phyloP scores from a whole-genome alignment of 2,113 vertebrate genomes.

The Podarcis raffonei region DNA sequence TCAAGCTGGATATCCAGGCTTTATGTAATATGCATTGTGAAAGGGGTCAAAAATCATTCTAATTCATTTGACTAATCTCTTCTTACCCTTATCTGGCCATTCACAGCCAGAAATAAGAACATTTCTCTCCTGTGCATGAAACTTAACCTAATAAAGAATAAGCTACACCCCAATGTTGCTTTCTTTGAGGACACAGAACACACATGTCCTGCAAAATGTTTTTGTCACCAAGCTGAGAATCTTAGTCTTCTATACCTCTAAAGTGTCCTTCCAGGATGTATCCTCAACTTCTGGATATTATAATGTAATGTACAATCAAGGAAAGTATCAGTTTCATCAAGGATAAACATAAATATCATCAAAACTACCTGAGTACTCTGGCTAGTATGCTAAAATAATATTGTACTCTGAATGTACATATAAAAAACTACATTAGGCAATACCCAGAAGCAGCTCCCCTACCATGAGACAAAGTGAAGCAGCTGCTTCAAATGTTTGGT shows the following conservation, averaged over 20 bases:
- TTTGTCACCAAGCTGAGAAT: no score
- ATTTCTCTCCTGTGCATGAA: neutral
- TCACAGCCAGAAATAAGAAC: neutral
- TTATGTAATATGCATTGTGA: neutral
- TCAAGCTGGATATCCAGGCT: neutral
- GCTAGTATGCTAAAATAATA: neutral
- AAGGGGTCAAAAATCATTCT: neutral
- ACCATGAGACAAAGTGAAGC: neutral
- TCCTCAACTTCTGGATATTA: neutral
- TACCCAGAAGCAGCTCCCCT: neutral
- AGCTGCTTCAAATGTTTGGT: neutral
- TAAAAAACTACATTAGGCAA: neutral
- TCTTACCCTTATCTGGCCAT: neutral
- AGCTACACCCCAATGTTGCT: neutral
- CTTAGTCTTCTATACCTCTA: neutral
- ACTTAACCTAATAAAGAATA: neutral
- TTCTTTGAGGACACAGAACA: neutral
- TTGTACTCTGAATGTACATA: neutral
- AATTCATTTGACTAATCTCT: constrained; percentile 1
- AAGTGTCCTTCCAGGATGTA: neutral
- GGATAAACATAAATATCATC: neutral
- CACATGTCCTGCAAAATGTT: neutral
- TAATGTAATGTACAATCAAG: neutral
- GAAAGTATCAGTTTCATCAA: neutral
- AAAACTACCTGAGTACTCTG: neutral